Evolutionary conservation across 2,113 vertebrate species (phyloP), one percentile per base, ranked within the genome.

Genomic region (Tor tambroides): DNA sequence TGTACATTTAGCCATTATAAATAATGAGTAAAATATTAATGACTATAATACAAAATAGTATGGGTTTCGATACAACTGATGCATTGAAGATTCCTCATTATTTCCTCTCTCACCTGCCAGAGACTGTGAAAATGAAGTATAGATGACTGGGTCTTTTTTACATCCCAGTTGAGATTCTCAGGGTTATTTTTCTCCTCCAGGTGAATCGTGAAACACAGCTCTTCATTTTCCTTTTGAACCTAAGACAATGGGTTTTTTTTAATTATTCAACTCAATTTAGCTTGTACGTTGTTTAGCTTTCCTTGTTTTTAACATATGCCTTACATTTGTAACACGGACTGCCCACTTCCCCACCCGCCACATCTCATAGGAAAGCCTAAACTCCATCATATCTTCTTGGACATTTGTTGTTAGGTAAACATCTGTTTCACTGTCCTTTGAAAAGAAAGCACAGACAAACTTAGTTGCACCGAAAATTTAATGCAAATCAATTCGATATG

Each of bases 291-390:
- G 2, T 21, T 83, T 38, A 21, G 32, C 30, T 72, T 72, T 38
- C 23, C 8, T 8, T 61, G 49, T 30, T 63, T 54, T 88, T 87
- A 90, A 90, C 90, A 90, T 89, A 78, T 82, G 89, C 90, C 94
- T 95, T 89, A 95, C 95, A 81, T 91, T 89, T 51, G 85, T 93
- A 86, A 96, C 93, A 86, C 87, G 92, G 87, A 95, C 94, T 79
- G 86, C 65, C 95, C 95, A 96, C 46, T 79, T 78, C 72, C 95
- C 94, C 10, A 91, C 90, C 1, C 93, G 80, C 95, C 95, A 96
- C 94, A 95, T 94, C 90, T 95, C 94, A 61, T 94, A 95, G 1
- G 93, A 94, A 86, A 96, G 89, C 88, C 94, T 94, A 86, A 94
- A 94, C 91, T 95, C 93, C 82, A 95, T 94, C 93, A 92, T 94